These are phyloP conservation scores for Myioborus melanocephalus DNA, from an alignment of 2,797 vertebrate genomes.

Conservation along the genomic window DNA sequence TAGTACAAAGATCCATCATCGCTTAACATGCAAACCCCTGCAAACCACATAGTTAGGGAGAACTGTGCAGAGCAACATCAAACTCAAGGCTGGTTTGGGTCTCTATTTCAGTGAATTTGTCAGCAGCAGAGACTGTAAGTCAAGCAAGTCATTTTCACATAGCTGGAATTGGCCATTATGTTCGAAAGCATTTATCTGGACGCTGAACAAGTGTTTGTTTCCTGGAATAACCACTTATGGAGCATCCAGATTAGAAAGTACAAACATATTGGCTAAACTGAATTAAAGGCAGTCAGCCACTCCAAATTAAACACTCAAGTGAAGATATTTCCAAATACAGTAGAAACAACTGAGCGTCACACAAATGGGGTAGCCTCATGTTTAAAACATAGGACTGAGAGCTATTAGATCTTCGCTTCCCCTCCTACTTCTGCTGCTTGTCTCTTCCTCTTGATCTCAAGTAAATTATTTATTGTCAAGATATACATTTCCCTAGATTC, in stretches of 20 bases:
- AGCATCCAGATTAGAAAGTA: conserved; percentile 13
- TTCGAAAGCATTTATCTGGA: neutral
- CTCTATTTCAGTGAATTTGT: neutral
- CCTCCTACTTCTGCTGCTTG: conserved; percentile 5
- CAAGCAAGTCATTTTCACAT: neutral
- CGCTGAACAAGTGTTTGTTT: neutral
- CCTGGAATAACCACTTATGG: neutral
- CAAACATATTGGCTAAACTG: conserved; percentile 24
- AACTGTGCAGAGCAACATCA: neutral
- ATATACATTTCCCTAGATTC: conserved; percentile 11
- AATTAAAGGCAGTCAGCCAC: conserved; percentile 33
- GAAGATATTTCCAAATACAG: conserved; percentile 30
- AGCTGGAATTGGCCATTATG: neutral
- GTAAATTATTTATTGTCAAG: conserved; percentile 49
- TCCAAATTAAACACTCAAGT: conserved; percentile 21
- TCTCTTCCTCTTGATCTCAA: conserved; percentile 25
- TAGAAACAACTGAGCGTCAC: neutral
- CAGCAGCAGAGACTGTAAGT: neutral
- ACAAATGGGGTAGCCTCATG: conserved; percentile 4
- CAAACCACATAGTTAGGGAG: neutral
- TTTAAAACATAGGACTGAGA: conserved; percentile 22
- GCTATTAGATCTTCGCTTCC: conserved; percentile 5
- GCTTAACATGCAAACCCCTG: neutral
- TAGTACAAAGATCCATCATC: neutral
- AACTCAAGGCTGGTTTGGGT: neutral